Conservation (phyloP, 2,888 invertebrate species). For the Molanna angustata region DNA sequence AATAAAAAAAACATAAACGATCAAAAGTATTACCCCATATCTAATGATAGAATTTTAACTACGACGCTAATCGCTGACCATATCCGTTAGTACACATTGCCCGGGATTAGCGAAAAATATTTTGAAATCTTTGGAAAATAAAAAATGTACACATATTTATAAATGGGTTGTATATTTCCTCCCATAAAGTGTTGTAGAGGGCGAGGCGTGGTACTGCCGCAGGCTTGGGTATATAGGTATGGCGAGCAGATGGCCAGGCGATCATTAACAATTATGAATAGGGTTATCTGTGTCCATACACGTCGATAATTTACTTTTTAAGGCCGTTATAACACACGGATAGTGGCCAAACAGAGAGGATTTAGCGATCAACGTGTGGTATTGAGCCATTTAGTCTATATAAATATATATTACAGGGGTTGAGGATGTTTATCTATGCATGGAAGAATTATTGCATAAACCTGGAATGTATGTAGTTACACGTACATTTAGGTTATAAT, state of each 20-base stretch:
- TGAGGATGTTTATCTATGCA: not conserved
- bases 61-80: too few species aligned
- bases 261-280: conserved; percentile 33
- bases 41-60: too few species aligned
- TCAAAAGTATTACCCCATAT: too few species aligned
- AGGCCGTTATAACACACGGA: conserved; percentile 16
- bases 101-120: too few species aligned
- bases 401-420: not conserved
- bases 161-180: too few species aligned
- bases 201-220: not conserved
- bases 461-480: not conserved
- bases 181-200: too few species aligned
- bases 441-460: not conserved
- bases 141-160: too few species aligned
- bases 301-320: conserved; percentile 24
- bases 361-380: conserved; percentile 7
- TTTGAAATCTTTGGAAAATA: too few species aligned
- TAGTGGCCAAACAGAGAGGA: conserved; percentile 10
- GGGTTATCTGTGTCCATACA: conserved; percentile 23
- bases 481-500: too few species aligned
- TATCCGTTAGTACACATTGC: too few species aligned
- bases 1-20: too few species aligned
- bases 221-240: not conserved
- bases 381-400: conserved; percentile 6
- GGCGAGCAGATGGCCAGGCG: conserved; percentile 22